Percentiles rank a stretch among this genome's conserved stretches.
Conservation (phyloP, 2,113 vertebrate genomes). For the Thinocorus orbignyianus region DNA sequence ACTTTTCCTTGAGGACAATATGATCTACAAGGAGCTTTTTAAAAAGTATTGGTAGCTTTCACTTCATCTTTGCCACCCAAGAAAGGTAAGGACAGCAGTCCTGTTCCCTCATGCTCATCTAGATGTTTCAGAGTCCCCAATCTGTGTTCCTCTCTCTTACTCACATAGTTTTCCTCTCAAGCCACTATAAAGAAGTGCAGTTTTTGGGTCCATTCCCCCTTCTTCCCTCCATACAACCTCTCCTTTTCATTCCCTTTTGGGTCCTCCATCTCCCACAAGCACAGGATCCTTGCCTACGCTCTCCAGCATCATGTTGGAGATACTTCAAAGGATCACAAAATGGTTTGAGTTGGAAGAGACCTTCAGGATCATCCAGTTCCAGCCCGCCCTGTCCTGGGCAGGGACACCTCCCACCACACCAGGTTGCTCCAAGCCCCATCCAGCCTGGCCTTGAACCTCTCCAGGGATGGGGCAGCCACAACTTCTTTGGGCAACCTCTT, state of each 20-base stretch:
- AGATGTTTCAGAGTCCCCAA: neutral
- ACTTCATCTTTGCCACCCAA: neutral
- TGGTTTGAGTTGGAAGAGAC: no score
- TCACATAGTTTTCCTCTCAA: neutral
- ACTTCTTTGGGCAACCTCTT: no score
- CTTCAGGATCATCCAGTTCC: no score
- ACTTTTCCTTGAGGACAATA: conserved; percentile 2
- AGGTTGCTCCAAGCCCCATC: no score
- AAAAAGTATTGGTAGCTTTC: neutral
- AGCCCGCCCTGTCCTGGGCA: no score
- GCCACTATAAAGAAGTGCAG: neutral
- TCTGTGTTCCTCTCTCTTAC: neutral
- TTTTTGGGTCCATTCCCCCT: neutral
- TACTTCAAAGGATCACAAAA: neutral
- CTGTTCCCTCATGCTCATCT: neutral
- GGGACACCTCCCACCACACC: no score
- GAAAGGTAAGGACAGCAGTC: neutral
- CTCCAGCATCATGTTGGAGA: neutral
- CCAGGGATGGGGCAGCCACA: no score
- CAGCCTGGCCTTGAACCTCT: no score
- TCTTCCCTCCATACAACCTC: neutral
- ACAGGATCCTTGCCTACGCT: neutral
- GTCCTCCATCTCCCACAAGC: neutral
- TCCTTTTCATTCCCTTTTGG: neutral
- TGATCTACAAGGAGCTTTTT: neutral